phyloP scores from a whole-genome alignment of 2,888 invertebrate species.

The Chouioia cunea region DNA sequence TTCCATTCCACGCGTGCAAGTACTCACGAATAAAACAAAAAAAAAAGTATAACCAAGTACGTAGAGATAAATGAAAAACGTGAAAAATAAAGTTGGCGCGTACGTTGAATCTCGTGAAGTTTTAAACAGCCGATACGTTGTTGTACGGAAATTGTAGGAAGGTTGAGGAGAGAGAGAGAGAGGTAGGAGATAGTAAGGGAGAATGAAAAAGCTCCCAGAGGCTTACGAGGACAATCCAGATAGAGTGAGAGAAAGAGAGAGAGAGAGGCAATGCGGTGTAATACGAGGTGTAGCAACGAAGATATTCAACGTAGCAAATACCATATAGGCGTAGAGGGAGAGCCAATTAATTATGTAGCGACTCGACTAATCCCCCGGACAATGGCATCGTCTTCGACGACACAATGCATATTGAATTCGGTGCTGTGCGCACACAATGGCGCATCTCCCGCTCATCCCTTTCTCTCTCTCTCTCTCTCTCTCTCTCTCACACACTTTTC shows the following conservation, averaged over 20 bases:
- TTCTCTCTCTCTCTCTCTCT: too few relatives aligned
- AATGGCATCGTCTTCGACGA: slow-evolving; percentile 57
- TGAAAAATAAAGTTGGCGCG: slow-evolving; percentile 2
- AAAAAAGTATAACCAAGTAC: too few relatives aligned
- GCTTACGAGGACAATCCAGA: background rate
- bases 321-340: background rate
- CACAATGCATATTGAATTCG: slow-evolving; percentile 64
- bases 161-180: too few relatives aligned
- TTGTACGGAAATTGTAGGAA: too few relatives aligned
- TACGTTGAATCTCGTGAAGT: slow-evolving; percentile 13
- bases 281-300: too few relatives aligned
- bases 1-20: too few relatives aligned
- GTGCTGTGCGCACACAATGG: slow-evolving; percentile 53
- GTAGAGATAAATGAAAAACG: slow-evolving; percentile 4
- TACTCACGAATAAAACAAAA: too few relatives aligned
- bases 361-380: slow-evolving; percentile 58
- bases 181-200: background rate
- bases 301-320: slow-evolving; percentile 5
- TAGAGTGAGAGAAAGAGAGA: too few relatives aligned
- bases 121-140: slow-evolving; percentile 14
- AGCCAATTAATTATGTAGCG: slow-evolving; percentile 59
- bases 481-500: slow-evolving; percentile 6
- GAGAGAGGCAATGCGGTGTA: slow-evolving; percentile 6
- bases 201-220: slow-evolving; percentile 3
- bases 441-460: slow-evolving; percentile 20